Evolutionary conservation across 2,797 vertebrate species (phyloP).

Genomic region (Sebastes glaucus): DNA sequence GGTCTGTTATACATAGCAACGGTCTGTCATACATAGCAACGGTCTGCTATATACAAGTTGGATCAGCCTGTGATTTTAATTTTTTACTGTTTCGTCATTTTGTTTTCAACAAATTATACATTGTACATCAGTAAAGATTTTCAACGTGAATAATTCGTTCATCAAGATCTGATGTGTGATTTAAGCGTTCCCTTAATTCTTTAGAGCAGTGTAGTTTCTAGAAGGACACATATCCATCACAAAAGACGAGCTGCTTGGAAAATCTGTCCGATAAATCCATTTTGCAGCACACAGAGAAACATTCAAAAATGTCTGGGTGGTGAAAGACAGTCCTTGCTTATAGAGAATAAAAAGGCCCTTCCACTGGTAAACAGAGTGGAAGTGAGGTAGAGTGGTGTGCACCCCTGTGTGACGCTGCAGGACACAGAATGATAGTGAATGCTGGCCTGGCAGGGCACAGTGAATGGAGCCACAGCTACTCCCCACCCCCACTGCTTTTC

Average conservation of each 20-base stretch:
- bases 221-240: neutral
- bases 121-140: too few relatives aligned
- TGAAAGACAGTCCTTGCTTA: neutral
- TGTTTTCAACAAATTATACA: too few relatives aligned
- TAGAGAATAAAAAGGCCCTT: constrained; percentile 33
- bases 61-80: too few relatives aligned
- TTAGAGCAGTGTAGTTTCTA: too few relatives aligned
- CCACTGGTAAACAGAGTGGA: constrained; percentile 36
- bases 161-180: too few relatives aligned
- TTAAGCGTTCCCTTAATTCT: too few relatives aligned
- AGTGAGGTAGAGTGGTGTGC: constrained; percentile 41
- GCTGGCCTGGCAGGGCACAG: constrained; percentile 62
- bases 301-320: neutral
- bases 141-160: too few relatives aligned
- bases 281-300: constrained; percentile 8
- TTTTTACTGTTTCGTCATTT: too few relatives aligned
- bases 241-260: neutral
- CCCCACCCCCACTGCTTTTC: constrained; percentile 66
- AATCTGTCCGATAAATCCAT: neutral
- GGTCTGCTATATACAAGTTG: too few relatives aligned
- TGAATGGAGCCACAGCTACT: constrained; percentile 52
- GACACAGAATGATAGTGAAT: constrained; percentile 65
- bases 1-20: too few relatives aligned
- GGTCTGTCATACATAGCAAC: too few relatives aligned
- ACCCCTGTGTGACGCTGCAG: constrained; percentile 61